Evolutionary conservation across 2,113 vertebrate genomes (phyloP), one percentile per base, ranked within the genome.

Genomic region (Fregata magnificens): DNA sequence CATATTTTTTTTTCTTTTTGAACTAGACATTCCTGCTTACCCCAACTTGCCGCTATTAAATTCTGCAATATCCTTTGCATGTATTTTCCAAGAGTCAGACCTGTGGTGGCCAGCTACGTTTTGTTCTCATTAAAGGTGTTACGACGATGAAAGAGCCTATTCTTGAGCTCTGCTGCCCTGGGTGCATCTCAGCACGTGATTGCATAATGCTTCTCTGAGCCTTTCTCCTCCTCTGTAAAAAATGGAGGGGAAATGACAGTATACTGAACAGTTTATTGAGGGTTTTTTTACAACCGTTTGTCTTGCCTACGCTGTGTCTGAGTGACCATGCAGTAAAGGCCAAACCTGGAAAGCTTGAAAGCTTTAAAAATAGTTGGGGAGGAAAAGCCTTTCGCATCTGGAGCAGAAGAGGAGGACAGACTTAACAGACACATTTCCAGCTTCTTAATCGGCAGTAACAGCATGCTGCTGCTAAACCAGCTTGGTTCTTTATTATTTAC

Each of bases 91-190:
- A 56, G 77, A 88, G 93, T 72, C 40, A 63, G 83, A 71, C 52
- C 44, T 2, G 2, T 62, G 56, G 79, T 94, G 76, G 31, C 66
- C 66, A 71, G 58, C 67, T 76, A 36, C 6, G 10, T 91, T 85
- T 73, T 89, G n/a, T 80, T 94, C 59, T 94, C 83, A 20, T 77
- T 91, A 36, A 40, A 70, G 55, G 81, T 84, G 47, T 80, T 95
- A 82, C 89, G 86, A 89, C 4, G 16, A 82, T 77, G 25, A 82
- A 92, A 20, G 70, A 82, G 63, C 71, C 49, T 71, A 0, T 94
- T 93, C 71, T 44, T 79, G 67, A 82, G 69, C 81, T 80, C 58
- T 36, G 13, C 77, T 88, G 72, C 70, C 22, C 49, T 42, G 53
- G 24, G 45, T 73, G 32, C 18, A 7, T 80, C 79, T 95, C 38